A percentile compares a stretch with the other conserved stretches of the same genome.
Evolutionary conservation across 2,113 vertebrate species (phyloP).

Genomic region (Hemiprocne comata): DNA sequence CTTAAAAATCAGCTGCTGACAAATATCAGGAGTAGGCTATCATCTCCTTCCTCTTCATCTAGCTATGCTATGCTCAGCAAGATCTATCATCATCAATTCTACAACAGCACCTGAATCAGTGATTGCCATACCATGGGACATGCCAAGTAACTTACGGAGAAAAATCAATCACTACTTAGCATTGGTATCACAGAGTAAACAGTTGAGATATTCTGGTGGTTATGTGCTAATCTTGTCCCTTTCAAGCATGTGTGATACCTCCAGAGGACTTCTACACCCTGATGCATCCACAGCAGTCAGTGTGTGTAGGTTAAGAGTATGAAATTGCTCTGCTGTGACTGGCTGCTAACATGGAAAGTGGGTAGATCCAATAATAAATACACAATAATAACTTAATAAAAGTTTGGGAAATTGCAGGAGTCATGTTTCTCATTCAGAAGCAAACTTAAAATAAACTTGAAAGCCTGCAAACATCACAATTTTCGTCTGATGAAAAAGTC

Average conservation of each 20-base stretch:
- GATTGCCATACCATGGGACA: background rate
- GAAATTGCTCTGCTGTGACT: background rate
- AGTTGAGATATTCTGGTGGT: background rate
- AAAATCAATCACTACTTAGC: background rate
- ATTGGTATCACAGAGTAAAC: background rate
- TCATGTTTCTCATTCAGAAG: slow-evolving; percentile 43
- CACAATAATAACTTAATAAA: slow-evolving; percentile 1
- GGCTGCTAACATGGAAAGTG: slow-evolving; percentile 45
- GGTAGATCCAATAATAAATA: slow-evolving; percentile 53
- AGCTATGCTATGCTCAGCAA: accelerated
- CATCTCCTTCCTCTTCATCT: background rate
- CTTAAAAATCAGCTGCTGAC: background rate
- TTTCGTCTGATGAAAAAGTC: slow-evolving; percentile 50
- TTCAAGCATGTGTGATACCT: background rate
- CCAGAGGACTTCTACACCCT: background rate
- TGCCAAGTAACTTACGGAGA: background rate
- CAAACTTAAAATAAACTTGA: slow-evolving; percentile 55
- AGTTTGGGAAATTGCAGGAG: slow-evolving; percentile 17
- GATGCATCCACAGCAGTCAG: background rate
- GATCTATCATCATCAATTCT: background rate
- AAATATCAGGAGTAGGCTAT: background rate
- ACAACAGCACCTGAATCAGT: background rate
- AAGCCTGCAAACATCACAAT: slow-evolving; percentile 54
- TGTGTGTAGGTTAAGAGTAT: background rate
- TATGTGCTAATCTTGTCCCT: background rate